phyloP scores from a whole-genome alignment of 2,797 vertebrate genomes.

The Dicrostonyx torquatus region DNA sequence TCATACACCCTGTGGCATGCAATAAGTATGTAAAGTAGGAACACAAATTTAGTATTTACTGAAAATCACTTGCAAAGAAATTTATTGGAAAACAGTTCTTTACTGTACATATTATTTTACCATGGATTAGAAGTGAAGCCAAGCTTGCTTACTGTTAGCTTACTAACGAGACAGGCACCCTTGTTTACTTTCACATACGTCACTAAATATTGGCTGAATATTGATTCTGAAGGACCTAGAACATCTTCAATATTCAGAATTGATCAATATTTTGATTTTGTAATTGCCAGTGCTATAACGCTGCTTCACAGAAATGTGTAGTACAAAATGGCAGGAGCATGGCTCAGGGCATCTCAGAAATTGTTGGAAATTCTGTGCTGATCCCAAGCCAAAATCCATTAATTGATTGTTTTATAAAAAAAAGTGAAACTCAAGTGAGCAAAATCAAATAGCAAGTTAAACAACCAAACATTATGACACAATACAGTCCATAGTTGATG shows the following conservation, averaged over 20 bases:
- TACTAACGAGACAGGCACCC: neutral
- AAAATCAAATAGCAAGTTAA: neutral
- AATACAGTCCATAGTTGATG: neutral
- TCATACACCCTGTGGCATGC: neutral
- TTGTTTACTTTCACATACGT: neutral
- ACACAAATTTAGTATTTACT: neutral
- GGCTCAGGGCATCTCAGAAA: neutral
- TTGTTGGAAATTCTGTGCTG: neutral
- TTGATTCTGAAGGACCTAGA: neutral
- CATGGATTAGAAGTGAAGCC: neutral
- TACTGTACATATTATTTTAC: neutral
- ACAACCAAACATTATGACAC: neutral
- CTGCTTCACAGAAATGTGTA: neutral
- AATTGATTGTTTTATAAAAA: neutral
- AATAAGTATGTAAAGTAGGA: neutral
- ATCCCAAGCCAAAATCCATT: conserved; percentile 1
- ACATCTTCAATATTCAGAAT: neutral
- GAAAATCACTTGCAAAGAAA: neutral
- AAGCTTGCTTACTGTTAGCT: neutral
- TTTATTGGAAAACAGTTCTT: neutral
- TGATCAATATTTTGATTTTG: conserved; percentile 3
- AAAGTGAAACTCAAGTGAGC: neutral
- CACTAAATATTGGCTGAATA: neutral
- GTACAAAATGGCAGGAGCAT: neutral
- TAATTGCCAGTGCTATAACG: neutral